phyloP scores from a whole-genome alignment of 1,140 invertebrate species.

The Asobara japonica region DNA sequence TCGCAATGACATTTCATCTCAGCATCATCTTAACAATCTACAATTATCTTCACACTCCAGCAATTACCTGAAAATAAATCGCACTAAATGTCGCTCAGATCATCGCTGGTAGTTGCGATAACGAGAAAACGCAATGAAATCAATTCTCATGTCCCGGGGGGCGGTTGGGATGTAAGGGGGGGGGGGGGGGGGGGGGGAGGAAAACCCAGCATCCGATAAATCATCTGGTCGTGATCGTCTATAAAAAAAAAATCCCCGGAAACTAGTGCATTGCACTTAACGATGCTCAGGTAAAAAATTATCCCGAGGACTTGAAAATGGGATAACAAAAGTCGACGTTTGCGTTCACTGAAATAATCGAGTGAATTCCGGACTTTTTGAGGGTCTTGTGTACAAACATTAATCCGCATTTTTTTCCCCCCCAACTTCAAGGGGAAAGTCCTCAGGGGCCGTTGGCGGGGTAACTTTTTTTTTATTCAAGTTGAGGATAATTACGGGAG shows the following conservation, averaged over 20 bases:
- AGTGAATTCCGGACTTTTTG: neutral
- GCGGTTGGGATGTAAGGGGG: neutral
- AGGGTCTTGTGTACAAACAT: neutral
- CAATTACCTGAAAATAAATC: neutral
- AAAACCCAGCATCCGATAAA: neutral
- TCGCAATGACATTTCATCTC: too few species aligned
- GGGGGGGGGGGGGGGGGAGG: neutral
- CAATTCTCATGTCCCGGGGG: slow-evolving; percentile 10
- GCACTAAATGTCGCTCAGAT: neutral
- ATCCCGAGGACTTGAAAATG: neutral
- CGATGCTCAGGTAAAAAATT: neutral
- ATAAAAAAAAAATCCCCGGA: neutral
- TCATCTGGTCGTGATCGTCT: slow-evolving; percentile 26
- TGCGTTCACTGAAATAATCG: neutral
- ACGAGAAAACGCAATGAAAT: slow-evolving; percentile 5
- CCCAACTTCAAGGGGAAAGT: neutral
- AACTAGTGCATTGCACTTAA: slow-evolving; percentile 11
- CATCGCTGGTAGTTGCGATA: neutral
- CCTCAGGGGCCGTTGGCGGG: neutral
- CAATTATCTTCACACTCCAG: too few species aligned
- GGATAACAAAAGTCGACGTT: neutral
- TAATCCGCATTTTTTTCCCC: neutral
- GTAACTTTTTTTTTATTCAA: neutral
- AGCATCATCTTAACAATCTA: too few species aligned
- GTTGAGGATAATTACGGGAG: slow-evolving; percentile 1